Evolutionary conservation across 2,888 invertebrate species (phyloP).

Genomic region (Sinotaia quadrata): DNA sequence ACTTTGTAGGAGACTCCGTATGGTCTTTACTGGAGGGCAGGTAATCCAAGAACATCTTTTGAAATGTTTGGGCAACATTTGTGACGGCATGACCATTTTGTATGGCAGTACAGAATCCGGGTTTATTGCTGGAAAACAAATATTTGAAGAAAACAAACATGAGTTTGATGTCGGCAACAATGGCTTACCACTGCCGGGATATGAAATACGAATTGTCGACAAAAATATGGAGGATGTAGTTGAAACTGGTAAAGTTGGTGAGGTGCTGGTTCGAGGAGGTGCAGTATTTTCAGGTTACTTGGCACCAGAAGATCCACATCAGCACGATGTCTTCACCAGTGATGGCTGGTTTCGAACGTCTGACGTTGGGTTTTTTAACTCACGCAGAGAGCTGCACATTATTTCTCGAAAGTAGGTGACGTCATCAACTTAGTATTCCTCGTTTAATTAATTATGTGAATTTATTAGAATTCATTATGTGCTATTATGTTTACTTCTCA

Average conservation of each 20-base stretch:
- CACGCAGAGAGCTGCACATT: too few relatives aligned
- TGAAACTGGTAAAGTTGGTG: constrained; percentile 31
- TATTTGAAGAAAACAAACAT: constrained; percentile 19
- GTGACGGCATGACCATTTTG: constrained; percentile 33
- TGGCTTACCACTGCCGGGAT: constrained; percentile 30
- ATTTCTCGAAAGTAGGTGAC: too few relatives aligned
- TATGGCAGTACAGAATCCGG: constrained; percentile 38
- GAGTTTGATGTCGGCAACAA: constrained; percentile 27
- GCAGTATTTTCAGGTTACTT: constrained; percentile 32
- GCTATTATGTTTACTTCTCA: too few relatives aligned
- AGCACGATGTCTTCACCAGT: constrained; percentile 31
- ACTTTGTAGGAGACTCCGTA: constrained; percentile 17
- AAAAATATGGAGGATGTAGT: constrained; percentile 23
- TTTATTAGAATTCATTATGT: too few relatives aligned
- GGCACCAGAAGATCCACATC: constrained; percentile 21
- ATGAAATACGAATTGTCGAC: constrained; percentile 33
- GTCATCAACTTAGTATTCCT: too few relatives aligned
- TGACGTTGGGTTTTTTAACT: constrained; percentile 39
- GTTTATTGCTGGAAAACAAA: constrained; percentile 30
- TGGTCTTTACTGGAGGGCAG: constrained; percentile 17
- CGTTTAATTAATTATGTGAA: too few relatives aligned
- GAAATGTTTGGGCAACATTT: constrained; percentile 23
- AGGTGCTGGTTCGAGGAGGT: constrained; percentile 34
- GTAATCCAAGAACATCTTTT: constrained; percentile 25
- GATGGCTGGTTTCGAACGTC: constrained; percentile 42